Conservation (phyloP, 2,888 invertebrate genomes). For the Conops quadrifasciatus region DNA sequence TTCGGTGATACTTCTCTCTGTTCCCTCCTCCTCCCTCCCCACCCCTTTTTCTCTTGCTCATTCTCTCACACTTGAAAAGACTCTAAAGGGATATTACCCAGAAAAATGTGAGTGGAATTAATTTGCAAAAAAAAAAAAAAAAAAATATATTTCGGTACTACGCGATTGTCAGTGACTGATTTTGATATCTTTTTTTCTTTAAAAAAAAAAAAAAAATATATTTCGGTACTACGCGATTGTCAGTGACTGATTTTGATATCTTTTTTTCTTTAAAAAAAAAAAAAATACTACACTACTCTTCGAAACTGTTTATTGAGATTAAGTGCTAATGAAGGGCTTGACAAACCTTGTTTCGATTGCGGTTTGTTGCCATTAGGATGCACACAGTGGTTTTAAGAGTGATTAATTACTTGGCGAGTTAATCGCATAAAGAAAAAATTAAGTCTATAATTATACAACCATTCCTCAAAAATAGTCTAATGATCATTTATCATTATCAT, state of each 20-base stretch:
- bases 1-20: no score
- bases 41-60: background rate
- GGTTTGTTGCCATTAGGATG: no score
- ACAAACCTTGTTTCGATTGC: background rate
- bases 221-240: background rate
- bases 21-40: no score
- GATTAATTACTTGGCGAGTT: no score
- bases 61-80: background rate
- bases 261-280: background rate
- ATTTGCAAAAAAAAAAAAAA: conserved; percentile 21
- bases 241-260: background rate
- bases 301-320: conserved; percentile 14
- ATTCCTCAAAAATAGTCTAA: no score
- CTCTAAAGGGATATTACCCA: background rate
- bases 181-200: background rate
- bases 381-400: no score
- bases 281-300: background rate
- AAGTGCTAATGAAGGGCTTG: conserved; percentile 22
- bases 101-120: conserved; percentile 7
- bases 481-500: no score
- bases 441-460: background rate
- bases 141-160: background rate
- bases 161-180: background rate
- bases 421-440: no score
- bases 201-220: background rate